These are phyloP conservation scores for Proales similis DNA, from an alignment of 1,140 invertebrate species.

Conservation along the genomic window DNA sequence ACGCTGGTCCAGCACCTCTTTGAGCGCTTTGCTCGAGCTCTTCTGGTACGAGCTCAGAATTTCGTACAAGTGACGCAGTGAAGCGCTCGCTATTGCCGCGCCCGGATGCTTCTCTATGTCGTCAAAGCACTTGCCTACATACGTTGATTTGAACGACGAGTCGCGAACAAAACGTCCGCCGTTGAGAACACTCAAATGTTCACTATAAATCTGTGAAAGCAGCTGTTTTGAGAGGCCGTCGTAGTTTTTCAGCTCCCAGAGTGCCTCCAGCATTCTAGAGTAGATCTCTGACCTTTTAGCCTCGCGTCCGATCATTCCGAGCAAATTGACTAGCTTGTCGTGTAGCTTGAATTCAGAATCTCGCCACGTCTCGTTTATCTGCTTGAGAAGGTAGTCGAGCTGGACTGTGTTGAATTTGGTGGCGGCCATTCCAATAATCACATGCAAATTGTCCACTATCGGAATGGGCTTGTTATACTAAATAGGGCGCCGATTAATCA, in stretches of 20 bases:
- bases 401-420: conserved; percentile 55
- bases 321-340: conserved; percentile 55
- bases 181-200: conserved; percentile 56
- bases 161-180: conserved; percentile 55
- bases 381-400: conserved; percentile 54
- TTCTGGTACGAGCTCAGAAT: conserved; percentile 1
- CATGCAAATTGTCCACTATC: conserved; percentile 58
- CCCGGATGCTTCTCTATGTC: conserved; percentile 54
- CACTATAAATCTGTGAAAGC: conserved; percentile 55
- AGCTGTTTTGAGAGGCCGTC: conserved; percentile 51
- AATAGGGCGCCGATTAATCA: not conserved
- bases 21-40: not conserved
- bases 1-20: conserved; percentile 15
- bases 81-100: not conserved
- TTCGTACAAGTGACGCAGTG: not conserved
- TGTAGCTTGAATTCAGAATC: conserved; percentile 39
- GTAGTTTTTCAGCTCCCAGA: conserved; percentile 56
- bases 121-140: conserved; percentile 56
- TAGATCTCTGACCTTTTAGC: conserved; percentile 43
- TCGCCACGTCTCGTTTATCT: conserved; percentile 53
- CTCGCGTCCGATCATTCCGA: conserved; percentile 57
- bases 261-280: conserved; percentile 49
- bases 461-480: conserved; percentile 44
- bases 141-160: conserved; percentile 48
- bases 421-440: conserved; percentile 56